Percentiles rank a stretch among this genome's conserved stretches.
These are phyloP conservation scores for Sinella curviseta DNA, from an alignment of 1,140 invertebrate genomes.

Conservation along the genomic window DNA sequence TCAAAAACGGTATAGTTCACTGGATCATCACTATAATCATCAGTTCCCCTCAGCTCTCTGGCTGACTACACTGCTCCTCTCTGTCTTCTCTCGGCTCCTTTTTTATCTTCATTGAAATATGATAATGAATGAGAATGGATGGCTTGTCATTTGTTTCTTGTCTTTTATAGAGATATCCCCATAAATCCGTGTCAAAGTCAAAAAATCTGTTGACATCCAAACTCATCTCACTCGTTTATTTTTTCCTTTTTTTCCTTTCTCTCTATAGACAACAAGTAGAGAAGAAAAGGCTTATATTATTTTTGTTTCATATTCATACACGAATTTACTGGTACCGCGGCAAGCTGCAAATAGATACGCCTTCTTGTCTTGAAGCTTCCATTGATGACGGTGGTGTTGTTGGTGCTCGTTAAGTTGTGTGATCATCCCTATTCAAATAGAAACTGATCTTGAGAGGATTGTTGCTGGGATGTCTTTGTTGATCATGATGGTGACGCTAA, in stretches of 20 bases:
- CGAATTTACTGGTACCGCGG: background rate
- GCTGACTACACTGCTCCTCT: background rate
- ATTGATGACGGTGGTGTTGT: background rate
- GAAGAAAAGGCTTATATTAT: background rate
- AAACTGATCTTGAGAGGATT: background rate
- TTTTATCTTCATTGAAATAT: slow-evolving; percentile 20
- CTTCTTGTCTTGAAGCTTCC: too few relatives aligned
- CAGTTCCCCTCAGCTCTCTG: background rate
- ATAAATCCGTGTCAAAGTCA: slow-evolving; percentile 20
- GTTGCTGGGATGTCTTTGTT: background rate
- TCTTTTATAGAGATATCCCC: slow-evolving; percentile 13
- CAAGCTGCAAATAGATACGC: background rate
- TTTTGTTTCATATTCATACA: too few relatives aligned
- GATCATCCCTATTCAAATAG: background rate
- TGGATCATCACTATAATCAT: background rate
- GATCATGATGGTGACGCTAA: background rate
- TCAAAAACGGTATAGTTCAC: background rate
- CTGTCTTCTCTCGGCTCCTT: background rate
- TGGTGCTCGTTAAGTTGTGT: background rate
- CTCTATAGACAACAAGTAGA: background rate
- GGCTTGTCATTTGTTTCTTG: slow-evolving; percentile 24
- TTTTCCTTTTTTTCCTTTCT: background rate
- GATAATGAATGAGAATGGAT: slow-evolving; percentile 24
- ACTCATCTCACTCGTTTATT: slow-evolving; percentile 11
- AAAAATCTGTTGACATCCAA: slow-evolving; percentile 25